Evolutionary conservation across 2,888 invertebrate genomes (phyloP).

Genomic region (Lydus trimaculatus): DNA sequence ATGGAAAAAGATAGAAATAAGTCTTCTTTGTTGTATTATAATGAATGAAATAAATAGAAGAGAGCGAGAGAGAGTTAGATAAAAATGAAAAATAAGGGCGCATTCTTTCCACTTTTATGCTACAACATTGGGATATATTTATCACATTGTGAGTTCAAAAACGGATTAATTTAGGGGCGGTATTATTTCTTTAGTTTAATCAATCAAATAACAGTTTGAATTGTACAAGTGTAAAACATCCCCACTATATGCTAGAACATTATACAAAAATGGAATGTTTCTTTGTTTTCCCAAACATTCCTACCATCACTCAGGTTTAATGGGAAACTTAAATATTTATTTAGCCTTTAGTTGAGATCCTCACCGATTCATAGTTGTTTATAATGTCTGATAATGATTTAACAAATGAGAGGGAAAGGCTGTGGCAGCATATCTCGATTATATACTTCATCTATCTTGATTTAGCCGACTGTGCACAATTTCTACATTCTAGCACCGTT

Average conservation of each 20-base stretch:
- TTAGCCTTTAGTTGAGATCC: conserved; percentile 33
- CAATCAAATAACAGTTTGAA: background rate
- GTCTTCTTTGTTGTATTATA: background rate
- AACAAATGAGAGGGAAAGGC: background rate
- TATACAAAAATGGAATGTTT: background rate
- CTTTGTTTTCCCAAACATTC: background rate
- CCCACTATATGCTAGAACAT: too few species aligned
- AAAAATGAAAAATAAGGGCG: background rate
- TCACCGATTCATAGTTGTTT: conserved; percentile 40
- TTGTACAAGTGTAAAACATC: too few species aligned
- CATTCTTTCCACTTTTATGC: background rate
- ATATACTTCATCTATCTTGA: background rate
- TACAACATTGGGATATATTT: background rate
- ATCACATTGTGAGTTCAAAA: too few species aligned
- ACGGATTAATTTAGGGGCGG: too few species aligned
- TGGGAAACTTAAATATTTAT: conserved; percentile 41
- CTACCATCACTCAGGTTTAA: conserved; percentile 31
- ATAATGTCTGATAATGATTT: conserved; percentile 32
- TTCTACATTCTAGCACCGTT: too few species aligned
- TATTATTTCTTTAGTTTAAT: background rate
- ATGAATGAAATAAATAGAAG: background rate
- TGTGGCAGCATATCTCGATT: background rate
- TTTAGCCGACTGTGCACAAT: too few species aligned
- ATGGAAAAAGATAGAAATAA: background rate
- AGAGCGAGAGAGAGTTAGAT: too few species aligned